Conservation (phyloP, 2,113 vertebrate genomes). For the Chaetops frenatus region DNA sequence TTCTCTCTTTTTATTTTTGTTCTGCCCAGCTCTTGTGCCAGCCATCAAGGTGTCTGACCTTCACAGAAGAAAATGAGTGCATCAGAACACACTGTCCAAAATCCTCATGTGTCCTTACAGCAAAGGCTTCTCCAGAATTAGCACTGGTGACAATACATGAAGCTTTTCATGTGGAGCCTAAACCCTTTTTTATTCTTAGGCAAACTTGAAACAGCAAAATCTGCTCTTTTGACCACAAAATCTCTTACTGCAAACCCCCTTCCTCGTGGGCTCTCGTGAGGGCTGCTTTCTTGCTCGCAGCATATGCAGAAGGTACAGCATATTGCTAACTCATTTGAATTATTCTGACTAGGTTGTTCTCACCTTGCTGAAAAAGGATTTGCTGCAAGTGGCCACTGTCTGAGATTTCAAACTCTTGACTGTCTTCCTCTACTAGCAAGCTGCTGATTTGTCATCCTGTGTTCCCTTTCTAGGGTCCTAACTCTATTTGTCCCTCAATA, state of each 20-base stretch:
- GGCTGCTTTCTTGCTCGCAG: not conserved
- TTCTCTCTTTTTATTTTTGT: not conserved
- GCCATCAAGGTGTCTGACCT: not conserved
- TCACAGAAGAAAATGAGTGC: not conserved
- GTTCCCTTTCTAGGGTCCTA: not conserved
- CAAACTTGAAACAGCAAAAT: not conserved
- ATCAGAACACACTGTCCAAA: not conserved
- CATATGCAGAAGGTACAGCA: not conserved
- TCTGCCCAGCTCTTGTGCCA: not conserved
- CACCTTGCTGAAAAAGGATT: not conserved
- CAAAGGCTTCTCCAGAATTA: not conserved
- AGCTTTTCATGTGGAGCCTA: not conserved
- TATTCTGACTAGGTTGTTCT: not conserved
- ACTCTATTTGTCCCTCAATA: not conserved
- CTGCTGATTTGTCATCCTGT: not conserved
- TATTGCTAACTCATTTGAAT: not conserved
- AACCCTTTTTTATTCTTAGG: not conserved
- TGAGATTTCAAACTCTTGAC: not conserved
- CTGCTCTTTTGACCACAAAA: not conserved
- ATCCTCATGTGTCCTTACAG: not conserved
- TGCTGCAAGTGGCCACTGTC: not conserved
- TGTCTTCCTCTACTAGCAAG: not conserved
- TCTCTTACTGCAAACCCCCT: not conserved
- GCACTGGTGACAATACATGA: not conserved
- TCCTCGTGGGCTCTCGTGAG: not conserved